Conservation (phyloP, 2,797 vertebrate genomes). For the Sphenopsis melanotis region DNA sequence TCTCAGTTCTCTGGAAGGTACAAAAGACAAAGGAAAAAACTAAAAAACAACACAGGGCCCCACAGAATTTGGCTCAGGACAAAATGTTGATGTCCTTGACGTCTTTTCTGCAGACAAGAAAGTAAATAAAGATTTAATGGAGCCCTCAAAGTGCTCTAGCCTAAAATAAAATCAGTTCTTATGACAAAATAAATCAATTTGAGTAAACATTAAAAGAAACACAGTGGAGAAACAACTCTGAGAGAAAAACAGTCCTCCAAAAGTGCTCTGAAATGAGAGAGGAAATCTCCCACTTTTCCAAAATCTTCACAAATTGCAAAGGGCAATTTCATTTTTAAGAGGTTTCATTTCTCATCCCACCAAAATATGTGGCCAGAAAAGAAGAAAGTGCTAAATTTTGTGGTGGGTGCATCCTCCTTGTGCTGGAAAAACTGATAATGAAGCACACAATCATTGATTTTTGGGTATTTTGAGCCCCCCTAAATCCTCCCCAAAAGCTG, state of each 20-base stretch:
- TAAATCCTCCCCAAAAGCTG: not conserved
- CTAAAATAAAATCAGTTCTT: not conserved
- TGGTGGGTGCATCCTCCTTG: rapidly evolving
- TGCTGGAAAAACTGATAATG: not conserved
- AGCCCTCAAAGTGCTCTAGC: not conserved
- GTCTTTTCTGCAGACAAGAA: not conserved
- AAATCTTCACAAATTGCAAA: not conserved
- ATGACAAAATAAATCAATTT: not conserved
- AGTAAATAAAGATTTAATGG: slow-evolving; percentile 22
- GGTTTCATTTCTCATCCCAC: not conserved
- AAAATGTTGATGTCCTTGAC: slow-evolving; percentile 9
- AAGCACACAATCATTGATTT: not conserved
- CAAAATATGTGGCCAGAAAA: not conserved
- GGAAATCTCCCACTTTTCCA: not conserved
- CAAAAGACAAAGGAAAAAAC: not conserved
- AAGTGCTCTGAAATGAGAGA: not conserved
- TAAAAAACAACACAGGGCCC: too few species aligned
- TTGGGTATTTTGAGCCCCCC: not conserved
- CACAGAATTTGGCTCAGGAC: not conserved
- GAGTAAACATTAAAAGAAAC: not conserved
- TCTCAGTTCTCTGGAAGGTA: not conserved
- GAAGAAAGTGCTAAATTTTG: not conserved
- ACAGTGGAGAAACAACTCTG: not conserved
- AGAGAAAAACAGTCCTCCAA: not conserved
- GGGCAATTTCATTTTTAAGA: not conserved